These are phyloP conservation scores for Stenodera caucasica DNA, from an alignment of 2,888 invertebrate species.

Conservation along the genomic window DNA sequence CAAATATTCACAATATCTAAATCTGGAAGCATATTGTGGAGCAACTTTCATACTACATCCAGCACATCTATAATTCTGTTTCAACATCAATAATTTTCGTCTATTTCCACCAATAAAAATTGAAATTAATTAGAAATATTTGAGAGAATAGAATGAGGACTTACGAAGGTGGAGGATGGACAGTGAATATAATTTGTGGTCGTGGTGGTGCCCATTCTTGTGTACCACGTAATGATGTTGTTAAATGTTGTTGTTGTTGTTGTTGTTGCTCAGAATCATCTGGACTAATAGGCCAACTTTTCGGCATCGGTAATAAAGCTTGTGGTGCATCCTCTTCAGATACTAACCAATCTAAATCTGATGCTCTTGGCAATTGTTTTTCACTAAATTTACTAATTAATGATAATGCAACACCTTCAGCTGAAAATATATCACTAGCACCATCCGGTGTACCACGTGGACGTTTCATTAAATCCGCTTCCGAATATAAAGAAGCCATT, in stretches of 20 bases:
- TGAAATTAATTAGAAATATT: too few species aligned
- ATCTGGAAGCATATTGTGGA: slow-evolving; percentile 69
- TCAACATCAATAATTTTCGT: slow-evolving; percentile 65
- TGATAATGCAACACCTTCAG: slow-evolving; percentile 78
- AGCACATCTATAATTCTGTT: slow-evolving; percentile 79
- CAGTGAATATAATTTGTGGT: slow-evolving; percentile 79
- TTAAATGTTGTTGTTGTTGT: slow-evolving; percentile 50
- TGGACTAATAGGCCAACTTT: slow-evolving; percentile 69
- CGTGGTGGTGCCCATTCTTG: slow-evolving; percentile 83
- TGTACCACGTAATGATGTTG: slow-evolving; percentile 69
- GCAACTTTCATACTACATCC: slow-evolving; percentile 84
- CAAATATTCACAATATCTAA: slow-evolving; percentile 80
- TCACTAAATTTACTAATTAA: slow-evolving; percentile 76
- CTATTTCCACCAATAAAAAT: slow-evolving; percentile 50
- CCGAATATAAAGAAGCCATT: slow-evolving; percentile 67
- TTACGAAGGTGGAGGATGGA: slow-evolving; percentile 71
- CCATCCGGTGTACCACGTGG: slow-evolving; percentile 56
- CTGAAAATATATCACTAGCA: slow-evolving; percentile 61
- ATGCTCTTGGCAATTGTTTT: slow-evolving; percentile 74
- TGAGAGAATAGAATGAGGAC: slow-evolving; percentile 36
- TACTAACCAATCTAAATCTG: slow-evolving; percentile 79
- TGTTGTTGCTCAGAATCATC: slow-evolving; percentile 61
- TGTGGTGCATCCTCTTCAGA: slow-evolving; percentile 78
- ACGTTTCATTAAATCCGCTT: slow-evolving; percentile 56
- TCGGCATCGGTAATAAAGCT: slow-evolving; percentile 74